Evolutionary conservation across 1,140 invertebrate species (phyloP).

Genomic region (Rhagoletis zephyria): DNA sequence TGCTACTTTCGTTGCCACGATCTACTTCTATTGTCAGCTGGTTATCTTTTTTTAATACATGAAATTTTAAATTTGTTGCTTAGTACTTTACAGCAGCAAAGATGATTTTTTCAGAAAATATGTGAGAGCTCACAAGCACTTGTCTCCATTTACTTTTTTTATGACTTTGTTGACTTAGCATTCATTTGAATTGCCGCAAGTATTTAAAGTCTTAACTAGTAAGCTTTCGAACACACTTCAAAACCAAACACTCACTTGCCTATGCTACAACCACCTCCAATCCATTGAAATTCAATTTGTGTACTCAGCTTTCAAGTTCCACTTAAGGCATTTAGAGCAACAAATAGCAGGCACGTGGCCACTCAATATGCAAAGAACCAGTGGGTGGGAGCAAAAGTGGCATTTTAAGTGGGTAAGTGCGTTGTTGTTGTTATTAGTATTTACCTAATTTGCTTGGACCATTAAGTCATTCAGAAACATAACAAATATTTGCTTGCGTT

Average conservation of each 20-base stretch:
- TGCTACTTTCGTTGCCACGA: too few relatives aligned
- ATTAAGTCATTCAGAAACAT: constrained; percentile 9
- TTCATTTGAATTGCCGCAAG: neutral
- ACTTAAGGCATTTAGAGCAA: neutral
- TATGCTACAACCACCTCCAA: neutral
- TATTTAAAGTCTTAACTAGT: constrained; percentile 17
- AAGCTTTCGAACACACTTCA: neutral
- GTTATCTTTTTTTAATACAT: too few relatives aligned
- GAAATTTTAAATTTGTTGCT: neutral
- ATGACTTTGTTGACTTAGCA: constrained; percentile 16
- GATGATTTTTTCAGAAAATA: neutral
- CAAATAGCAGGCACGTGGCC: constrained; percentile 12
- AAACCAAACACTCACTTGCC: neutral
- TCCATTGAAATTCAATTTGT: constrained; percentile 8
- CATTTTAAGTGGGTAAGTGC: neutral
- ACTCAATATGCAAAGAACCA: neutral
- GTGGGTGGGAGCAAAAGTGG: neutral
- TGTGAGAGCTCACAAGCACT: neutral
- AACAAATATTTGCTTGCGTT: neutral
- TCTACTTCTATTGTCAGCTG: too few relatives aligned
- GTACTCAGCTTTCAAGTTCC: neutral
- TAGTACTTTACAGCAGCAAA: neutral
- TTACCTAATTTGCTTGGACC: neutral
- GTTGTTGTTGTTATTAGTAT: neutral
- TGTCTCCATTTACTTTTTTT: neutral